Evolutionary conservation across 2,888 invertebrate species (phyloP).

Genomic region (Rhaphigaster nebulosa): DNA sequence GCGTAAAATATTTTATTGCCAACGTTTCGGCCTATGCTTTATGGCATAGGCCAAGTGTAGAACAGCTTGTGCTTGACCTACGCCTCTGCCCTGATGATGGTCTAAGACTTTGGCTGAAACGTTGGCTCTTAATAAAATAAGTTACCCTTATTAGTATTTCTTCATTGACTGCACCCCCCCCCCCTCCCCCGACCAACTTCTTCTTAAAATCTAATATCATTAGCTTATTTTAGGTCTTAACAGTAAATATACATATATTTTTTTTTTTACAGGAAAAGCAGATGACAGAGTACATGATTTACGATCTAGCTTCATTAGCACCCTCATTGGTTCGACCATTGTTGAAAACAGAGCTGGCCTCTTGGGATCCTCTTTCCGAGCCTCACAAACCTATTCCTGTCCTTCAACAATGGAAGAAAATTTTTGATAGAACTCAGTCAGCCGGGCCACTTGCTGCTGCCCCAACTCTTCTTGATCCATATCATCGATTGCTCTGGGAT

Average conservation of each 20-base stretch:
- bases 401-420: constrained; percentile 79
- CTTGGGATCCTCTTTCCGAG: constrained; percentile 84
- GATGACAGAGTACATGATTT: constrained; percentile 84
- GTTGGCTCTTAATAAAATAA: no score
- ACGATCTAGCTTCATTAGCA: constrained; percentile 86
- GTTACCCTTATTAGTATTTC: no score
- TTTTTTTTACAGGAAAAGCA: constrained; percentile 73
- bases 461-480: constrained; percentile 75
- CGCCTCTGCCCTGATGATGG: no score
- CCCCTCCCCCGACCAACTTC: no score
- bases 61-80: no score
- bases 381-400: constrained; percentile 77
- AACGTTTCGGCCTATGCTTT: no score
- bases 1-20: no score
- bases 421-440: constrained; percentile 70
- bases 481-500: constrained; percentile 89
- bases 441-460: constrained; percentile 68
- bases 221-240: not conserved
- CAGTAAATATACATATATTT: not conserved
- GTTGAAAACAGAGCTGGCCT: constrained; percentile 79
- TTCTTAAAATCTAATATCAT: no score
- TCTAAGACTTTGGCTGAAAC: no score
- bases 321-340: constrained; percentile 88
- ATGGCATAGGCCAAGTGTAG: no score
- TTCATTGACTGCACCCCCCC: no score